Base-by-base conservation (phyloP, 2,888 invertebrate genomes). In the Acanthopleura granulata region DNA sequence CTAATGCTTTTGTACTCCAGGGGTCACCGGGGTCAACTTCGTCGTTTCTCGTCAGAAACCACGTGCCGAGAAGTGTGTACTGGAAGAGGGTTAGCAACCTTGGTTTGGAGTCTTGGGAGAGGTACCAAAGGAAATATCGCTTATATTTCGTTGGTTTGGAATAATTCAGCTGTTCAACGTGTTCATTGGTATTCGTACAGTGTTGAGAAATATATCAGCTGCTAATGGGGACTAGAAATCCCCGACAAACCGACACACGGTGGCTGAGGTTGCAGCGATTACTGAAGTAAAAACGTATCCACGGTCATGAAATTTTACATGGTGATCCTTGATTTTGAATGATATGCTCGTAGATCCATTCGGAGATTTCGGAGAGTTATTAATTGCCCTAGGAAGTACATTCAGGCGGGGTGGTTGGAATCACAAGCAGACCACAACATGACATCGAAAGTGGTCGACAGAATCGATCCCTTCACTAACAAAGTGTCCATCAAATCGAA, bases 401-500 rank as follows among this genome's bases (percentile, higher is more conserved):
- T 27, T 16, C 29, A 57, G 57, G 22, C 57, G 57, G 57, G 57
- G 57, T 57, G 57, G 12, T 12, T n/a, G 57, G 57, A 57, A 22
- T 29, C 69, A 69, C 71, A 49, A 49, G 29, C 30, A 66, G 29
- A 49, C 25, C 66, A 29, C 74, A 70, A 75, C 77, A 85, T 85
- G 85, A 81, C 85, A 75, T 82, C 85, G 62, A 85, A 84, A 79
- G 82, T 84, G 75, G 97, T 98, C 93, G 98, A 99, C 94, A 96
- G 98, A 92, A 98, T 99, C 93, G 99, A 99, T 93, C 99, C 99
- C 90, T 99, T 99, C 93, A 86, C 88, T 73, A 88, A 83, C 78
- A 99, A 98, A 93, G 94, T 97, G 91, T 98, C 98, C 89, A 97
- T 98, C 93, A 98, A 98, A 93, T 96, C 97, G 89, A 97, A 98